Base-by-base conservation (phyloP, 2,888 invertebrate species). In the Leptura quadrifasciata region DNA sequence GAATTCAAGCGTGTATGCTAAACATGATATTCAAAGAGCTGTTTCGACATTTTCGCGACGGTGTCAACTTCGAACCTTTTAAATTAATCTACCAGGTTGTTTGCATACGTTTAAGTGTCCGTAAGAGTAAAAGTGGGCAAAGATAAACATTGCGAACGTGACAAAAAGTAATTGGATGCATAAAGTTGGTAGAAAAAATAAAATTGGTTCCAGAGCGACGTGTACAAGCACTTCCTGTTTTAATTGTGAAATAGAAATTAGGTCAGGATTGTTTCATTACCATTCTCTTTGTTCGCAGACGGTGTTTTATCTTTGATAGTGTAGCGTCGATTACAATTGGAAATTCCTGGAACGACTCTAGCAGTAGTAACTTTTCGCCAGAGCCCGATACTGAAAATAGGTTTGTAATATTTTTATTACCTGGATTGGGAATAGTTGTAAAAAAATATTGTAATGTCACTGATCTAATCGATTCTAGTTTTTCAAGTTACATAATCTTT, bases 121-220 rank as follows among this genome's bases (percentile, higher is more conserved):
- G 71, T 57, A 63, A 61, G 65, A 73, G 58, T 75, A 68, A 74
- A 78, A 77, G 75, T 72, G 72, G 76, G 67, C 63, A 65, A 77
- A 78, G 77, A 78, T 77, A 78, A 80, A 80, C 78, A 74, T 17
- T 72, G 54, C 58, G 80, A 77, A 80, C 80, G 80, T 80, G 80
- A 80, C 80, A 80, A 78, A 80, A 80, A 78, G 78, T 80, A 80
- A 80, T 80, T 80, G 80, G 68, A 76, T 76, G 74, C 78, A 80
- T 76, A 76, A 69, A 35, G 54, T 58, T 35, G 35, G 39, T 9
- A 54, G 12, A 55, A 31, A 39, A 39, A 39, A 10, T 15, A 35
- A 31, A 69, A 58, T 69, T 35, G 69, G 57, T 39, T 58, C 52
- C 21, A 18, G 58, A 35, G 21, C 18, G n/a, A 57, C 58, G 57